Conservation (phyloP, 1,140 invertebrate species). For the Neodiprion pinetum region DNA sequence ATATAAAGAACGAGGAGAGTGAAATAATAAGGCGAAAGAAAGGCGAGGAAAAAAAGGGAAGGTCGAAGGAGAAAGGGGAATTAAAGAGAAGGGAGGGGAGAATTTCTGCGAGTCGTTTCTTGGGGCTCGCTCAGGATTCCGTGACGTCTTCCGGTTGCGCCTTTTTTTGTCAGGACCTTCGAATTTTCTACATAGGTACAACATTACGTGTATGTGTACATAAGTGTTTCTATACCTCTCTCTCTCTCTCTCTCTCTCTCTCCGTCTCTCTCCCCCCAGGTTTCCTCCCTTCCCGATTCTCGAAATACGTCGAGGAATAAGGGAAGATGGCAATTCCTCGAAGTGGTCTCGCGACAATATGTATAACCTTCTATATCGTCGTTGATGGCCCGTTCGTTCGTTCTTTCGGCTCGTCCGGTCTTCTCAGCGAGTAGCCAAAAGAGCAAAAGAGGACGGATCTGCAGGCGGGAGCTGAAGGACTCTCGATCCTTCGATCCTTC, state of each 20-base stretch:
- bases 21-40: neutral
- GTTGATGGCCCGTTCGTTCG: neutral
- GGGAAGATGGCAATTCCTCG: neutral
- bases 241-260: neutral
- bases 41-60: neutral
- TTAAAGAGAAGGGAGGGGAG: neutral
- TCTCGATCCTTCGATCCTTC: too few relatives aligned
- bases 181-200: neutral
- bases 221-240: neutral
- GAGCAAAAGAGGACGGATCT: too few relatives aligned
- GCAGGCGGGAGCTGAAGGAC: too few relatives aligned
- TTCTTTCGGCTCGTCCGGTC: neutral
- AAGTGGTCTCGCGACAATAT: slow-evolving; percentile 7
- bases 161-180: neutral
- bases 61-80: neutral
- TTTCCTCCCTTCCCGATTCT: too few relatives aligned
- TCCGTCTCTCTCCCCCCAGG: neutral
- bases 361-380: neutral
- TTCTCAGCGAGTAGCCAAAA: neutral
- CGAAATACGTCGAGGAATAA: too few relatives aligned
- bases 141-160: neutral
- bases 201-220: neutral
- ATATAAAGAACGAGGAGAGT: neutral
- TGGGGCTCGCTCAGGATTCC: neutral
- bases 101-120: neutral